Percentiles rank a stretch among this genome's conserved stretches.
phyloP scores from a whole-genome alignment of 2,888 invertebrate species.

The Uropetala carovei region DNA sequence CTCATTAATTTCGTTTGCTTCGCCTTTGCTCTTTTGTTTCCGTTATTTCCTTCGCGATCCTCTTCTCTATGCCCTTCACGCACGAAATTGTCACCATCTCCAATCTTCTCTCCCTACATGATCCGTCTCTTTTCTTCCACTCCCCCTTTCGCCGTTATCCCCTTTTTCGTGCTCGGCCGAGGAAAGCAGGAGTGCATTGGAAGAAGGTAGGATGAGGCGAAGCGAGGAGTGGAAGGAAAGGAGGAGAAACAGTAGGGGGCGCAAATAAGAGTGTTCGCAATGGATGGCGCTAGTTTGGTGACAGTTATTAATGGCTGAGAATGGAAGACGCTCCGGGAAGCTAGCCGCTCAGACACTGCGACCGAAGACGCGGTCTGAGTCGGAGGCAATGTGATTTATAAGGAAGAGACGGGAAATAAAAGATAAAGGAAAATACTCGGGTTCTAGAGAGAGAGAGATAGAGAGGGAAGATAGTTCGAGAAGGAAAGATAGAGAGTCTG shows the following conservation, averaged over 20 bases:
- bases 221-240: neutral
- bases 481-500: too few relatives aligned
- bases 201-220: neutral
- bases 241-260: neutral
- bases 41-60: too few relatives aligned
- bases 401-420: too few relatives aligned
- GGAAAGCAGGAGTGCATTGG: neutral
- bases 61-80: too few relatives aligned
- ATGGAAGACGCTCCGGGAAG: conserved; percentile 1
- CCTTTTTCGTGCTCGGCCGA: neutral
- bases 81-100: too few relatives aligned
- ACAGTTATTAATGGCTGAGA: conserved; percentile 18
- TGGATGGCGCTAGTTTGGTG: neutral
- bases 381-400: neutral
- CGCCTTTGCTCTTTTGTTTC: too few relatives aligned
- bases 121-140: neutral
- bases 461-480: too few relatives aligned
- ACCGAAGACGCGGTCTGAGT: neutral
- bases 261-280: neutral
- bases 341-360: neutral
- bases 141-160: neutral
- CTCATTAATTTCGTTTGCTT: too few relatives aligned
- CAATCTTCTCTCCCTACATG: too few relatives aligned
- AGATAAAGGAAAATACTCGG: too few relatives aligned
- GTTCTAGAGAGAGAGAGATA: too few relatives aligned